These are phyloP conservation scores for Falco punctatus DNA, from an alignment of 2,113 vertebrate genomes.

Conservation along the genomic window DNA sequence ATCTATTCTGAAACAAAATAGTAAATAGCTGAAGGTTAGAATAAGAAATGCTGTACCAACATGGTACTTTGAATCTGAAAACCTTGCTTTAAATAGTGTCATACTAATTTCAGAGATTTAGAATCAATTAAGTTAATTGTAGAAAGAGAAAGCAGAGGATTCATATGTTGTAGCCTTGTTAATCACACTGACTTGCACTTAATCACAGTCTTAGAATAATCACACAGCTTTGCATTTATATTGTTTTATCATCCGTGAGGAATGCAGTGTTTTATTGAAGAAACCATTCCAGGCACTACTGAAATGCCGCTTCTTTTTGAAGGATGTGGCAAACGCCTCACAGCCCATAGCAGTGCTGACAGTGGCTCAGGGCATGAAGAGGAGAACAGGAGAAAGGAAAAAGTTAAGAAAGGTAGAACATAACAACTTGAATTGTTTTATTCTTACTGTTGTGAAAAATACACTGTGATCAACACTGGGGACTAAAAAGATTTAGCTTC, in stretches of 20 bases:
- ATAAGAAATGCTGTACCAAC: background rate
- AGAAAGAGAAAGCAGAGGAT: background rate
- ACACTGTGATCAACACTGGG: background rate
- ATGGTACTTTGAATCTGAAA: background rate
- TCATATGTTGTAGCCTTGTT: background rate
- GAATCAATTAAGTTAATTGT: conserved; percentile 43
- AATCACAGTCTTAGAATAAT: background rate
- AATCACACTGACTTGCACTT: background rate
- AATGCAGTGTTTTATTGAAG: background rate
- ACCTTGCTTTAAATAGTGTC: background rate
- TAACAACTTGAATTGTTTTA: background rate
- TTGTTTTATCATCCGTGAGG: background rate
- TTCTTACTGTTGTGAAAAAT: conserved; percentile 4
- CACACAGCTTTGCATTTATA: background rate
- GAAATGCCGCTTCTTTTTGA: background rate
- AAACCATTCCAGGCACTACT: background rate
- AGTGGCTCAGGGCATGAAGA: background rate
- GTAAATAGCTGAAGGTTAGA: background rate
- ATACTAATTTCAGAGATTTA: conserved; percentile 26
- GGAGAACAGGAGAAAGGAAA: background rate
- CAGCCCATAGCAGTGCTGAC: background rate
- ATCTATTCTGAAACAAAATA: background rate
- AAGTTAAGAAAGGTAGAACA: background rate
- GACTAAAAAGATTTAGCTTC: background rate
- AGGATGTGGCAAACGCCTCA: background rate